Percentiles rank a stretch among this genome's conserved stretches.
Evolutionary conservation across 2,797 vertebrate species (phyloP).

Genomic region (Chrosomus eos): DNA sequence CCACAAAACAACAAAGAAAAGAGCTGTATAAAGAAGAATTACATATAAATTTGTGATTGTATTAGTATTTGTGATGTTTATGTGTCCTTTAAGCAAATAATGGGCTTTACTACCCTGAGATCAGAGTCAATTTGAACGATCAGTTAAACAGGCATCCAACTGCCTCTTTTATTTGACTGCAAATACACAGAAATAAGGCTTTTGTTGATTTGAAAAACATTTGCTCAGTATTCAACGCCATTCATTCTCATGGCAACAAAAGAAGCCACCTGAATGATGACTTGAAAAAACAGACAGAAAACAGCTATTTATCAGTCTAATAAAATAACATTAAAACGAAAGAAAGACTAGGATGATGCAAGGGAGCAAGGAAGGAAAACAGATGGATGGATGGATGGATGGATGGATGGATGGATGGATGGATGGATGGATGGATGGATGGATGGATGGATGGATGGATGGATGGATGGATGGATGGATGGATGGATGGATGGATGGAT

Average conservation of each 20-base stretch:
- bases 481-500: background rate
- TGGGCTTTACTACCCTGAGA: conserved; percentile 6
- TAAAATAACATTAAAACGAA: background rate
- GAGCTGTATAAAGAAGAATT: background rate
- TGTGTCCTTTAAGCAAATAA: conserved; percentile 19
- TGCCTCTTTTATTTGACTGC: background rate
- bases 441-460: background rate
- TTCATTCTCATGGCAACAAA: background rate
- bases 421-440: background rate
- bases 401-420: background rate
- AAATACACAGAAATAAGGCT: background rate
- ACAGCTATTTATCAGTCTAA: conserved; percentile 20
- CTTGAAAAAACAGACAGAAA: background rate
- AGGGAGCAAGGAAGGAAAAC: background rate
- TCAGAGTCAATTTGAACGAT: conserved; percentile 13
- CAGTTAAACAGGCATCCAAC: conserved; percentile 7
- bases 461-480: background rate
- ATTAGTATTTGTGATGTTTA: background rate
- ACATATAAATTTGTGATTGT: background rate
- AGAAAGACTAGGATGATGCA: background rate
- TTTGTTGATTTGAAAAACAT: conserved; percentile 33
- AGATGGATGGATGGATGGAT: background rate
- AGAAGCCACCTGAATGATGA: conserved; percentile 3
- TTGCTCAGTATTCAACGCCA: background rate
- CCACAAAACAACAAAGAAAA: background rate